Conservation (phyloP, 2,113 vertebrate species). For the Ceyx margarethae region DNA sequence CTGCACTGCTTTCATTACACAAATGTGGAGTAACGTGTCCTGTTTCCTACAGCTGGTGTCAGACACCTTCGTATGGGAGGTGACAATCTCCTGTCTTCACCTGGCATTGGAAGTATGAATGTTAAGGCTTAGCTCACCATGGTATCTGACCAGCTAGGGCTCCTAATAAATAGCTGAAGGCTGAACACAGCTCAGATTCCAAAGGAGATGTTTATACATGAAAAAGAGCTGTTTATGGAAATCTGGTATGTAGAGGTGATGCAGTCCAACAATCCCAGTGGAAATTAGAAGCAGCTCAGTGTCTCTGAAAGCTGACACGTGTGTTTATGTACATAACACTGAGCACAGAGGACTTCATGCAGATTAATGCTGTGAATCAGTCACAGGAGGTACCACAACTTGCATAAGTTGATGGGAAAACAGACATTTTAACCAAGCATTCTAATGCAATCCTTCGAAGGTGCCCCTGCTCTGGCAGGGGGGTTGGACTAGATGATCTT, state of each 20-base stretch:
- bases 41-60: not conserved
- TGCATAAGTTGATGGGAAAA: not conserved
- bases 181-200: not conserved
- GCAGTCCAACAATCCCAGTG: slow-evolving; percentile 12
- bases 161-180: not conserved
- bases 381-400: not conserved
- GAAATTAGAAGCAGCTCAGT: slow-evolving; percentile 1
- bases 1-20: not conserved
- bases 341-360: not conserved
- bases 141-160: not conserved
- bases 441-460: not conserved
- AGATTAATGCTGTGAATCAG: not conserved
- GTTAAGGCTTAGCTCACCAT: not conserved
- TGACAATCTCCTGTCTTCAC: not conserved
- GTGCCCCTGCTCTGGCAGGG: too few relatives aligned
- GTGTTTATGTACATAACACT: not conserved
- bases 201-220: slow-evolving; percentile 11
- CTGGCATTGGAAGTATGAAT: not conserved
- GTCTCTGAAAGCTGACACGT: not conserved
- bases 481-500: too few relatives aligned
- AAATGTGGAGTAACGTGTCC: not conserved
- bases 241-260: not conserved
- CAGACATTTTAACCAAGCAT: not conserved
- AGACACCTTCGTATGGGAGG: not conserved
- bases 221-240: slow-evolving; percentile 1